Base-by-base conservation (phyloP, 1,140 invertebrate genomes). In the Ruditapes philippinarum region DNA sequence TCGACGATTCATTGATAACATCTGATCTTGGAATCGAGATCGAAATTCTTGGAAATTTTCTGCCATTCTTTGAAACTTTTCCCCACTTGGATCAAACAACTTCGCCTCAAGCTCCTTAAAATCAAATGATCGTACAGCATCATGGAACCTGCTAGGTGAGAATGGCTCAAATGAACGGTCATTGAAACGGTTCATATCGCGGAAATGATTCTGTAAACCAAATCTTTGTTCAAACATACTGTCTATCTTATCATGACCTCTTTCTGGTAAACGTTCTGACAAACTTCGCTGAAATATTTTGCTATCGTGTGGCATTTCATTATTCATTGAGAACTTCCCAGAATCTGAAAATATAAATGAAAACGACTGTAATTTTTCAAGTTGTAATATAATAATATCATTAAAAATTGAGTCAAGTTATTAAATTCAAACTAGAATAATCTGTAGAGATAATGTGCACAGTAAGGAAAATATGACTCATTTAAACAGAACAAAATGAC, bases 31-130 rank as follows among this genome's bases (percentile, higher is more conserved):
- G 49, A 86, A 86, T 62, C 84, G 68, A 22, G 84, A 86, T 19
- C 84, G 33, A 49, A 86, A 86, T 36, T 86, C 84, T 17, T 86
- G 70, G 57, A 86, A 86, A 78, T 86, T 86, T 76, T 86, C 84
- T 25, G 84, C 84, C 84, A 86, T 86, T 86, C 70, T 76, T 62
- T 86, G 84, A 62, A 86, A 86, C 49, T 76, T 86, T 62, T 86
- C 84, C 12, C 68, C 68, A 62, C 70, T 78, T 42, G 84, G 84
- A 49, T 86, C 84, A 19, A 86, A 74, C 17, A 84, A 62, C 25
- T 84, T 84, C 5, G 62, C 42, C 38, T 84, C 81, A 22, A 86
- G 45, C 7, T 86, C 84, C 38, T 86, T 86, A 36, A 86, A 57
- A 40, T 86, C 84, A 45, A 86, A 86, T 7, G 84, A 76, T 12